Conservation (phyloP, 2,888 invertebrate genomes). For the Osmoderma eremita region DNA sequence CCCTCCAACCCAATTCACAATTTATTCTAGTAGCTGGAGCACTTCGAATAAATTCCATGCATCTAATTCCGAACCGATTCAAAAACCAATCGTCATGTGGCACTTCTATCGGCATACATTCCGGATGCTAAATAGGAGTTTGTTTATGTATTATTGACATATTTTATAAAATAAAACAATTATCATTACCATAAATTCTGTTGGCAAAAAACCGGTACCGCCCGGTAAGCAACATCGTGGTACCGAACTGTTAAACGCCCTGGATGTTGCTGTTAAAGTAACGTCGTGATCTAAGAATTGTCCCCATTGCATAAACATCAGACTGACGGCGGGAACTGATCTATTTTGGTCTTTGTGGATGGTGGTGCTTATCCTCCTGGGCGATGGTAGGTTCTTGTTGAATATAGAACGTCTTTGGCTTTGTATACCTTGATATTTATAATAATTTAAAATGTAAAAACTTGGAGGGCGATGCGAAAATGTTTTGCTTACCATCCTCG, state of each 20-base stretch:
- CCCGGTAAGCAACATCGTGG: conserved; percentile 79
- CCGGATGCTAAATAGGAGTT: conserved; percentile 77
- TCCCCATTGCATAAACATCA: conserved; percentile 91
- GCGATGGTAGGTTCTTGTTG: conserved; percentile 74
- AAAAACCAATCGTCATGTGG: conserved; percentile 78
- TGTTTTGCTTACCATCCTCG: conserved; percentile 73
- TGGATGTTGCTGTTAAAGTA: conserved; percentile 80
- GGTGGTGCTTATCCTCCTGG: conserved; percentile 77
- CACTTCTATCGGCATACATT: conserved; percentile 84
- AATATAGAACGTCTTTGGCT: conserved; percentile 70
- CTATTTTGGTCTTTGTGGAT: conserved; percentile 74
- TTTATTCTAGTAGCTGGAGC: conserved; percentile 83
- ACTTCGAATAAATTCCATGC: conserved; percentile 85
- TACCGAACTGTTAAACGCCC: conserved; percentile 81
- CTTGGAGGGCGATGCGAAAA: conserved; percentile 43
- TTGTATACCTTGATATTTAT: conserved; percentile 59
- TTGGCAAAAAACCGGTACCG: conserved; percentile 70
- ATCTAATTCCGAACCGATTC: conserved; percentile 75
- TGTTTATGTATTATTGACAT: neutral
- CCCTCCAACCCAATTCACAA: conserved; percentile 83
- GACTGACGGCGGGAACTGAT: conserved; percentile 75
- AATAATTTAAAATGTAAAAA: neutral
- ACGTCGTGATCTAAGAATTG: conserved; percentile 91
- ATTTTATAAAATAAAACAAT: conserved; percentile 48
- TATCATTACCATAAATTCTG: conserved; percentile 70